These are phyloP conservation scores for Lysandra coridon DNA, from an alignment of 2,888 invertebrate genomes.

Conservation along the genomic window DNA sequence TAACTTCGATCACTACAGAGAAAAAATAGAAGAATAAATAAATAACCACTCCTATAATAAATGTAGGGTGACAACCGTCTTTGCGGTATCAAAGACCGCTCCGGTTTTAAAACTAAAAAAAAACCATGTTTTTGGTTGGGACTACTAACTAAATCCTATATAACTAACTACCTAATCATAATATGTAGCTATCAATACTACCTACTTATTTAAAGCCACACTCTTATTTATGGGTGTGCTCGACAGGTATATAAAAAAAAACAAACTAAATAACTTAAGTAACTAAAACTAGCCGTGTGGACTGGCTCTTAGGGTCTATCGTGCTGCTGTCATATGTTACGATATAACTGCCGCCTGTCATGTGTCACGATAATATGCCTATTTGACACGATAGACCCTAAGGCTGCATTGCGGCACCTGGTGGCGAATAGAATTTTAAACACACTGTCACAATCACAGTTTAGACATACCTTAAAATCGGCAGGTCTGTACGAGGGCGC, in stretches of 20 bases:
- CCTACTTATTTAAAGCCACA: not conserved
- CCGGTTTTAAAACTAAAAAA: not conserved
- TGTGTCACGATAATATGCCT: too few relatives aligned
- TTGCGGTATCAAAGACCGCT: not conserved
- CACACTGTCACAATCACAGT: too few relatives aligned
- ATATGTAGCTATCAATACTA: not conserved
- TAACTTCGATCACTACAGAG: not conserved
- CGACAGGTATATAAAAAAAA: not conserved
- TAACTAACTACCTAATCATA: not conserved
- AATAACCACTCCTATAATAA: not conserved
- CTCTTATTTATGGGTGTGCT: not conserved
- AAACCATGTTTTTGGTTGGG: too few relatives aligned
- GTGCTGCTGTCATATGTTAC: too few relatives aligned
- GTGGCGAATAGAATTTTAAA: too few relatives aligned
- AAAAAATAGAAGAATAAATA: not conserved
- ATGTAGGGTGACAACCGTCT: not conserved
- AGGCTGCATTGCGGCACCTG: too few relatives aligned
- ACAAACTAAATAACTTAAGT: too few relatives aligned
- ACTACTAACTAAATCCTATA: not conserved
- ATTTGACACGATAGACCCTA: too few relatives aligned
- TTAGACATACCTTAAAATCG: too few relatives aligned
- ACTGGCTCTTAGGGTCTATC: too few relatives aligned
- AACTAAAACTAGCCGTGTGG: too few relatives aligned
- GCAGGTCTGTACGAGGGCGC: constrained; percentile 69
- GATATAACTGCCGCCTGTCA: too few relatives aligned